A percentile compares a stretch with the other conserved stretches of the same genome.
phyloP scores from a whole-genome alignment of 2,113 vertebrate species.

The Polypterus bichir region DNA sequence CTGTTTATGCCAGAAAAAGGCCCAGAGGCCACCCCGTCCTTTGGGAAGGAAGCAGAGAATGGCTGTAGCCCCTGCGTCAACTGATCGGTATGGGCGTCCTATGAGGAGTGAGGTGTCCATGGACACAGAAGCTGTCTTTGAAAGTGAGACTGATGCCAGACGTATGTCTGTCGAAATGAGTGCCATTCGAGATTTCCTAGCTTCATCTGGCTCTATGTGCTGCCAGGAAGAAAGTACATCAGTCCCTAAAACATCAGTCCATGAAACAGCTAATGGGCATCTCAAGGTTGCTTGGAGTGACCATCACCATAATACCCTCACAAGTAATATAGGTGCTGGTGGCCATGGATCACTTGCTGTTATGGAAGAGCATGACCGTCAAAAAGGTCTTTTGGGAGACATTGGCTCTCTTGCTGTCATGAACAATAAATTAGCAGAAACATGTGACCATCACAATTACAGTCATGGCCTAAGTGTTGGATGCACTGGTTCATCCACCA shows the following conservation, averaged over 20 bases:
- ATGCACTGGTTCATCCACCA: background rate
- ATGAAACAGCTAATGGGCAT: slow-evolving; percentile 3
- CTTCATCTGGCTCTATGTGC: slow-evolving; percentile 7
- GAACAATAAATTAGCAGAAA: slow-evolving; percentile 59
- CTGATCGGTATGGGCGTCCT: slow-evolving; percentile 14
- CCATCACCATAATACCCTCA: too few relatives aligned
- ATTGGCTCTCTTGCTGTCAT: slow-evolving; percentile 57
- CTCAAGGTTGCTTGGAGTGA: background rate
- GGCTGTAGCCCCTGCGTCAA: slow-evolving; percentile 12
- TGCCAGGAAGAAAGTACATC: slow-evolving; percentile 3
- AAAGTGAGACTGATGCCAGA: slow-evolving; percentile 50
- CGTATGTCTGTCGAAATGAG: slow-evolving; percentile 60
- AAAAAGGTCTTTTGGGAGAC: slow-evolving; percentile 25
- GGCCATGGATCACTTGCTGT: background rate
- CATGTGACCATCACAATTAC: slow-evolving; percentile 39
- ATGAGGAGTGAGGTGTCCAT: slow-evolving; percentile 41
- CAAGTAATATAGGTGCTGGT: background rate
- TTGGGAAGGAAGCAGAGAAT: slow-evolving; percentile 1
- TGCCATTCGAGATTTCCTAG: slow-evolving; percentile 54
- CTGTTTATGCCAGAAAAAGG: slow-evolving; percentile 28
- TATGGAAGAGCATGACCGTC: background rate
- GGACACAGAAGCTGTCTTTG: slow-evolving; percentile 44
- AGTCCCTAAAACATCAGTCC: background rate
- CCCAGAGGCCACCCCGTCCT: slow-evolving; percentile 10
- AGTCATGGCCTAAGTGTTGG: slow-evolving; percentile 19